Percentiles rank a stretch among this genome's conserved stretches.
phyloP scores from a whole-genome alignment of 2,113 vertebrate genomes.

The Hypanus sabinus region DNA sequence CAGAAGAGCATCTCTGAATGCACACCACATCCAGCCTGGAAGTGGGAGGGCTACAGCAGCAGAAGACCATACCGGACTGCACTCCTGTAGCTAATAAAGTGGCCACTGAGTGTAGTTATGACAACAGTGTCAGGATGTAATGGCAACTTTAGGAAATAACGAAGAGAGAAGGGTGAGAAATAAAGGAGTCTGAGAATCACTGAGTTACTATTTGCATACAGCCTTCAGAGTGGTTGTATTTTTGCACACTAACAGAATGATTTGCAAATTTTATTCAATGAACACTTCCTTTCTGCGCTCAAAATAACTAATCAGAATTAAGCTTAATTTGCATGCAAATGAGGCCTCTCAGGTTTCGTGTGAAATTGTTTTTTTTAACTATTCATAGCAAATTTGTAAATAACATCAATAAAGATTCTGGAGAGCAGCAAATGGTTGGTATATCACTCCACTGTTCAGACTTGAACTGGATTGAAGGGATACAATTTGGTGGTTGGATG shows the following conservation, averaged over 20 bases:
- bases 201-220: slow-evolving; percentile 12
- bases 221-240: slow-evolving; percentile 1
- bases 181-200: not conserved
- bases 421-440: not conserved
- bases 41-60: too few relatives aligned
- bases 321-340: slow-evolving; percentile 34
- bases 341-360: not conserved
- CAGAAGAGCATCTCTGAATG: too few relatives aligned
- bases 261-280: slow-evolving; percentile 25
- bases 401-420: not conserved
- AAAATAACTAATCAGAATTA: slow-evolving; percentile 24
- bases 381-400: not conserved
- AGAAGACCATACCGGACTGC: too few relatives aligned
- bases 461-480: not conserved
- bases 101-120: not conserved
- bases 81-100: not conserved
- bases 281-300: slow-evolving; percentile 33
- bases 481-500: not conserved
- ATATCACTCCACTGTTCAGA: not conserved
- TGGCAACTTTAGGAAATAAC: not conserved
- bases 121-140: not conserved
- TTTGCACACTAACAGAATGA: slow-evolving; percentile 28
- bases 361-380: not conserved
- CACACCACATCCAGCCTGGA: too few relatives aligned
- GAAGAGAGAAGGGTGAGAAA: not conserved